Evolutionary conservation across 2,797 vertebrate species (phyloP).

Genomic region (Erpetoichthys calabaricus): DNA sequence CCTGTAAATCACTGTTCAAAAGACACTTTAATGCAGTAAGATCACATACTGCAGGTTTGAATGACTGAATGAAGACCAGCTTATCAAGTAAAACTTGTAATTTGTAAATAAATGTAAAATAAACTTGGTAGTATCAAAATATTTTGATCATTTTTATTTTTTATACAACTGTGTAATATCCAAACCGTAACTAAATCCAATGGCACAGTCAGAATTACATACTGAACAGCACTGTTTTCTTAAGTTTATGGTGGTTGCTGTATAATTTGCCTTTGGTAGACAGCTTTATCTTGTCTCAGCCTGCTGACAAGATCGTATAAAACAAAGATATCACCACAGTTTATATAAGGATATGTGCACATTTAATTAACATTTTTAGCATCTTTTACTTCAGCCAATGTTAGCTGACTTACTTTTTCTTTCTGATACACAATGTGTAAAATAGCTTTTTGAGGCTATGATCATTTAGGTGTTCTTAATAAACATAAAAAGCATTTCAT

Average conservation of each 20-base stretch:
- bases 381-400: too few relatives aligned
- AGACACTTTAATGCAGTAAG: too few relatives aligned
- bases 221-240: slow-evolving; percentile 47
- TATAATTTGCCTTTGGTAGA: slow-evolving; percentile 13
- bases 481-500: slow-evolving; percentile 15
- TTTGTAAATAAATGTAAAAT: slow-evolving; percentile 37
- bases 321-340: too few relatives aligned
- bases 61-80: too few relatives aligned
- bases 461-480: slow-evolving; percentile 6
- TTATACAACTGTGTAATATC: slow-evolving; percentile 36
- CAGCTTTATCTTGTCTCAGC: slow-evolving; percentile 46
- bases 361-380: too few relatives aligned
- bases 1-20: too few relatives aligned
- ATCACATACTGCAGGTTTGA: too few relatives aligned
- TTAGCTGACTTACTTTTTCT: too few relatives aligned
- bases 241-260: slow-evolving; percentile 35
- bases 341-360: too few relatives aligned
- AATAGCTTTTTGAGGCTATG: too few relatives aligned
- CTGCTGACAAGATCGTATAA: slow-evolving; percentile 48
- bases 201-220: slow-evolving; percentile 42
- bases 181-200: slow-evolving; percentile 54
- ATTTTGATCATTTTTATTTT: slow-evolving; percentile 56
- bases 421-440: too few relatives aligned
- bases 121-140: slow-evolving; percentile 60
- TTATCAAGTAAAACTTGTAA: too few relatives aligned